Conservation (phyloP, 1,140 invertebrate genomes). For the Zaprionus taronus region DNA sequence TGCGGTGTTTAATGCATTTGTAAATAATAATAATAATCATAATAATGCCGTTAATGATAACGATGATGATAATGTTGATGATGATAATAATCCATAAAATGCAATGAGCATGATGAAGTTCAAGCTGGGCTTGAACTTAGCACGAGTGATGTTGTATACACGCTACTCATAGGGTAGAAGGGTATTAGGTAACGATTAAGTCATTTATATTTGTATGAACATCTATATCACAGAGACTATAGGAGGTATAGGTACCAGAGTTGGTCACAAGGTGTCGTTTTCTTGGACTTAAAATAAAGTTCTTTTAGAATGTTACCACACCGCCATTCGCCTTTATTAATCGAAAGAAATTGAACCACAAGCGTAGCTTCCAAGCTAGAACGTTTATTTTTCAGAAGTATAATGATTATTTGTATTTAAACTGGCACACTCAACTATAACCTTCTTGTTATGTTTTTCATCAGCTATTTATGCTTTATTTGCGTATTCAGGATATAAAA, state of each 20-base stretch:
- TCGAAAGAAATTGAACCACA: too few relatives aligned
- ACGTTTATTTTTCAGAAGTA: too few relatives aligned
- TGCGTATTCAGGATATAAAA: conserved; percentile 72
- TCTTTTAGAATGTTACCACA: conserved; percentile 7
- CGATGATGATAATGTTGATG: neutral
- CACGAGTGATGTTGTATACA: neutral
- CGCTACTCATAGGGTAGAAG: too few relatives aligned
- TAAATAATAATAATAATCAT: conserved; percentile 73
- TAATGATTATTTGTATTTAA: too few relatives aligned
- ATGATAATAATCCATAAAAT: conserved; percentile 3
- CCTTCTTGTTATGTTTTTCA: too few relatives aligned
- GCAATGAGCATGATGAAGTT: neutral
- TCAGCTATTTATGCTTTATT: conserved; percentile 49
- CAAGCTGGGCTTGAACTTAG: neutral
- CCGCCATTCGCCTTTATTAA: too few relatives aligned
- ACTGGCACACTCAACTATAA: too few relatives aligned
- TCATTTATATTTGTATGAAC: neutral
- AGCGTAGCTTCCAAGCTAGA: too few relatives aligned
- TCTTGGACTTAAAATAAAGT: too few relatives aligned
- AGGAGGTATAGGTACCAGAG: neutral
- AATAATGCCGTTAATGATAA: conserved; percentile 10
- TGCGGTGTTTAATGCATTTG: conserved; percentile 81
- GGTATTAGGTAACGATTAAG: too few relatives aligned
- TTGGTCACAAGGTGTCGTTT: neutral
- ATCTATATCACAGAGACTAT: neutral